These are phyloP conservation scores for Scolopax bukidnonensis DNA, from an alignment of 2,797 vertebrate species.

Conservation along the genomic window DNA sequence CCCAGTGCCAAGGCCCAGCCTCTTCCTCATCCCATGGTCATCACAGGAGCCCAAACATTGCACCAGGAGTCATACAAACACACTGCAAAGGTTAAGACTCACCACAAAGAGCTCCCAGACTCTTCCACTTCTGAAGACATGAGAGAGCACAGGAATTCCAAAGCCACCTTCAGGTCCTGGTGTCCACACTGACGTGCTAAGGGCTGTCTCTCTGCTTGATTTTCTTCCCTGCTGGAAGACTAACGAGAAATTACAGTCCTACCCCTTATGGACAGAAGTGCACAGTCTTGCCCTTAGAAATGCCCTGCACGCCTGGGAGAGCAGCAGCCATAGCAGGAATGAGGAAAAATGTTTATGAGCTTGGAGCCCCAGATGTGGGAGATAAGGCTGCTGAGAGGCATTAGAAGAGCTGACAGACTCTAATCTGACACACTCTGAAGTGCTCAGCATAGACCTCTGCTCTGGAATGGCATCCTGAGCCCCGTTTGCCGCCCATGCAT, in stretches of 20 bases:
- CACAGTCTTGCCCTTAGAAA: rapidly evolving
- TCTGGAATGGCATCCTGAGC: too few relatives aligned
- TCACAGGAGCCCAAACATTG: neutral
- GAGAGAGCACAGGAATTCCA: neutral
- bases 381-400: neutral
- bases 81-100: neutral
- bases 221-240: neutral
- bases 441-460: too few relatives aligned
- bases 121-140: neutral
- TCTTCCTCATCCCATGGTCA: neutral
- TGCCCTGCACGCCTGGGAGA: neutral
- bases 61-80: neutral
- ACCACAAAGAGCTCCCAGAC: neutral
- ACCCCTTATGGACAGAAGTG: neutral
- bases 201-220: neutral
- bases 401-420: neutral
- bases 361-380: neutral
- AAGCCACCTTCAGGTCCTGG: neutral
- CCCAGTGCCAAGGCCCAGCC: neutral
- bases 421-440: too few relatives aligned
- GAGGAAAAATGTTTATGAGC: rapidly evolving
- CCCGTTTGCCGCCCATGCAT: too few relatives aligned
- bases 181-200: neutral
- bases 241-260: neutral
- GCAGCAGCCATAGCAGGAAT: neutral